Percentiles rank a stretch among this genome's conserved stretches.
These are phyloP conservation scores for Choristoneura rosaceana DNA, from an alignment of 2,888 invertebrate genomes.

Conservation along the genomic window DNA sequence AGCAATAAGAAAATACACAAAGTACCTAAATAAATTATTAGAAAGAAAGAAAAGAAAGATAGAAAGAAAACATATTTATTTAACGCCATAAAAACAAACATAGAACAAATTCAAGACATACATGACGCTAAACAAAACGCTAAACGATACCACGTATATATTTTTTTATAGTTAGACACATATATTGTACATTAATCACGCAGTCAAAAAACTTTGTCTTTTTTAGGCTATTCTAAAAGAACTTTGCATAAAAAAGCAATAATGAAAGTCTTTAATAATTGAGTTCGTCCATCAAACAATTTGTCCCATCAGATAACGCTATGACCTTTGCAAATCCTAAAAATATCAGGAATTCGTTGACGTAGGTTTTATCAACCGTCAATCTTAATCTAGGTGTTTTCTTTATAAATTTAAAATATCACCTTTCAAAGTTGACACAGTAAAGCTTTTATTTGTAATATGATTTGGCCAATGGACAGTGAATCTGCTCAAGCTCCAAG, in stretches of 20 bases:
- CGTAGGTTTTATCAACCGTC: slow-evolving; percentile 3
- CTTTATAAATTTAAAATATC: no score
- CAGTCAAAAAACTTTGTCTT: no score
- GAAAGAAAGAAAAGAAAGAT: no score
- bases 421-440: background rate
- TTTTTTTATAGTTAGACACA: no score
- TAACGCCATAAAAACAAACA: no score
- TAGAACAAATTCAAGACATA: no score
- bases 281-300: background rate
- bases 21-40: no score
- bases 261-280: background rate
- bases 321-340: slow-evolving; percentile 2
- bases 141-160: no score
- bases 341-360: slow-evolving; percentile 8
- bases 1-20: no score
- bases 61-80: no score
- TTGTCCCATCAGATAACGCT: background rate
- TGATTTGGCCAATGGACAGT: background rate
- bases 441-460: background rate
- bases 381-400: background rate
- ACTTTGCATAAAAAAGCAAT: background rate
- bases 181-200: no score
- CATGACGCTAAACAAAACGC: no score
- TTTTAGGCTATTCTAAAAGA: background rate
- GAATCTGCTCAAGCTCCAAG: background rate